Percentiles rank a stretch among this genome's conserved stretches.
Conservation (phyloP, 2,113 vertebrate species). For the Ptilorrhoa leucosticta region DNA sequence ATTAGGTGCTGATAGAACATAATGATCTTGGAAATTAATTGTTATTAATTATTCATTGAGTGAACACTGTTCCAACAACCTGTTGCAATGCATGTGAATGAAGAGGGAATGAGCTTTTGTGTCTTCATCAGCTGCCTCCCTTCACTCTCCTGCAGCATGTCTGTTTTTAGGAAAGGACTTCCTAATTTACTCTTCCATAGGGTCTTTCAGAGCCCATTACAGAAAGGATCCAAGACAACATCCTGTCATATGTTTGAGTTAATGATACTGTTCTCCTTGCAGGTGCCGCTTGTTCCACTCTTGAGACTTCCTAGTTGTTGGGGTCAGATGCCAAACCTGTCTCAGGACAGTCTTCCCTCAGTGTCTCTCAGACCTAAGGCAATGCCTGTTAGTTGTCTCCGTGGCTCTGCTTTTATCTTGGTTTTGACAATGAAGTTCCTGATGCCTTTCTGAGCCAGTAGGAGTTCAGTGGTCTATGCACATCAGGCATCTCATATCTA, state of each 20-base stretch:
- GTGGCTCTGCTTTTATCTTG: background rate
- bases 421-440: background rate
- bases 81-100: background rate
- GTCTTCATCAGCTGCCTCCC: rapidly evolving
- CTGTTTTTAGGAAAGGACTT: background rate
- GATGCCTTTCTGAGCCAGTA: background rate
- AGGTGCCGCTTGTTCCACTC: background rate
- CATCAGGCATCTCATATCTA: background rate
- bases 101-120: background rate
- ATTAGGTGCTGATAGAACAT: background rate
- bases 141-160: rapidly evolving
- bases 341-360: background rate
- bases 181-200: background rate
- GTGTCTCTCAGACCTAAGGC: background rate
- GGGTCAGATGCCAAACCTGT: background rate
- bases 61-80: background rate
- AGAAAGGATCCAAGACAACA: background rate
- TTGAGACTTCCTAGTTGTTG: background rate
- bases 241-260: rapidly evolving
- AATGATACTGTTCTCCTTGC: background rate
- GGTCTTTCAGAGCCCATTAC: background rate
- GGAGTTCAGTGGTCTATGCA: background rate
- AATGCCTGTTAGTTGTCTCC: background rate
- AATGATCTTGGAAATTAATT: background rate
- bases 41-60: background rate